Evolutionary conservation across 2,113 vertebrate species (phyloP).

Genomic region (Odontophorus gujanensis): DNA sequence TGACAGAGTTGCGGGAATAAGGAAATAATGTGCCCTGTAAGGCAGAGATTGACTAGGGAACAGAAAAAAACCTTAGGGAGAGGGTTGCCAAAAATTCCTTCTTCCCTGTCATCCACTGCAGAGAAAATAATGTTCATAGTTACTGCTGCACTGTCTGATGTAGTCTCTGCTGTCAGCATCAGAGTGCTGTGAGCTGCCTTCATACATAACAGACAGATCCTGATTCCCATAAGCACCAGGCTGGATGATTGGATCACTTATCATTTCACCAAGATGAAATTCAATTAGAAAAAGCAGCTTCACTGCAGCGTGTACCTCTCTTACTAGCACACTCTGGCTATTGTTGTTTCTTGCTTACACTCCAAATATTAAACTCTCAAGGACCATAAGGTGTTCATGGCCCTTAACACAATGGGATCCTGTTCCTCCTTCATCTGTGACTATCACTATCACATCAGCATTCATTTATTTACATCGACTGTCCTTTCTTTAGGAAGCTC

Average conservation of each 20-base stretch:
- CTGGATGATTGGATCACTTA: neutral
- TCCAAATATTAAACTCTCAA: rapidly evolving
- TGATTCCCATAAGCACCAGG: neutral
- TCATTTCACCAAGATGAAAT: neutral
- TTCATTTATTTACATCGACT: neutral
- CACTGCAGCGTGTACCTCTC: neutral
- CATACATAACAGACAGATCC: neutral
- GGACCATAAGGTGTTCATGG: neutral
- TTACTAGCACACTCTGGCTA: neutral
- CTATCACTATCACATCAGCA: neutral
- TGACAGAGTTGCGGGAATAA: neutral
- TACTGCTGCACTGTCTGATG: neutral
- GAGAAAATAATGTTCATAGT: neutral
- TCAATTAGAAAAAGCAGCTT: neutral
- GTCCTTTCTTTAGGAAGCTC: neutral
- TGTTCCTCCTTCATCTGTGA: neutral
- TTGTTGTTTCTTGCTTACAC: neutral
- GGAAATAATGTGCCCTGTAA: neutral
- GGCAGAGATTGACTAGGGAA: neutral
- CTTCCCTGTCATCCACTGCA: neutral
- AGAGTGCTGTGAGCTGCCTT: neutral
- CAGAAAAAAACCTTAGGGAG: neutral
- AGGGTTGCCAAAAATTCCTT: neutral
- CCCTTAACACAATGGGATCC: neutral
- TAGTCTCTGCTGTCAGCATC: neutral